These are phyloP conservation scores for Noctua janthina DNA, from an alignment of 2,888 invertebrate genomes.

Conservation along the genomic window DNA sequence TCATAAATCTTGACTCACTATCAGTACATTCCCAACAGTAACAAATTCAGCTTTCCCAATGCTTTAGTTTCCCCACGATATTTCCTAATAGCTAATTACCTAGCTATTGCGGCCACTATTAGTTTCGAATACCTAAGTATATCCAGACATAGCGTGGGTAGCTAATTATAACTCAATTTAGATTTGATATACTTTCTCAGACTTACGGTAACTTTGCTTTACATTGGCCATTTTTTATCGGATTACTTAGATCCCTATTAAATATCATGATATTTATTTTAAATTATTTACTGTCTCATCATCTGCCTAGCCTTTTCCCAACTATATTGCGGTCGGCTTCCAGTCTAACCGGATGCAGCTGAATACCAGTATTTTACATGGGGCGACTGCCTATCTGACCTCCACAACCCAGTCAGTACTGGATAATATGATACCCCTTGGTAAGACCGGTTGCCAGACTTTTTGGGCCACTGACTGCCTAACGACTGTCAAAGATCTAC, in stretches of 20 bases:
- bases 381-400: no score
- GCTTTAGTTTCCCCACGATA: slow-evolving; percentile 21
- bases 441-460: no score
- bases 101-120: slow-evolving; percentile 32
- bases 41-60: slow-evolving; percentile 17
- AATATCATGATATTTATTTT: neutral
- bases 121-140: slow-evolving; percentile 26
- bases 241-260: neutral
- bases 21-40: slow-evolving; percentile 14
- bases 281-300: no score
- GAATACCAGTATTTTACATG: no score
- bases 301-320: no score
- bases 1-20: slow-evolving; percentile 16
- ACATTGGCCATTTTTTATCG: neutral
- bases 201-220: neutral
- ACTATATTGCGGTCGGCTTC: no score
- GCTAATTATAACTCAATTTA: slow-evolving; percentile 23
- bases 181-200: neutral
- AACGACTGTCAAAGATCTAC: no score
- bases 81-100: slow-evolving; percentile 38
- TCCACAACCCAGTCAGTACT: no score
- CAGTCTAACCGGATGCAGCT: no score
- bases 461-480: no score
- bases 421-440: no score
- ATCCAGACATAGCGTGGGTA: neutral